phyloP scores from a whole-genome alignment of 2,113 vertebrate genomes.

The Bos indicus region DNA sequence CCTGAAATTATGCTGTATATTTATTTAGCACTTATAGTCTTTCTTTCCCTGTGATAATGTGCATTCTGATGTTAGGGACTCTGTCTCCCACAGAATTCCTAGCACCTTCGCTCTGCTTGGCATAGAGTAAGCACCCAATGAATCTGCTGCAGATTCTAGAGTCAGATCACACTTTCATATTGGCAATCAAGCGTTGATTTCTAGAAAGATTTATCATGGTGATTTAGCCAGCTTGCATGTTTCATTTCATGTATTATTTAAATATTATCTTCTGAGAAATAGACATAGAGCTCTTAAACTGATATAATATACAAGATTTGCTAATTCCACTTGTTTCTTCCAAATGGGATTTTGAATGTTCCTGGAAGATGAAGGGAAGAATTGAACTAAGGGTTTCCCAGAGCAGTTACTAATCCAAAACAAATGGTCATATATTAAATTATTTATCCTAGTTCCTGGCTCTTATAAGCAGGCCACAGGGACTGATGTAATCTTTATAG shows the following conservation, averaged over 20 bases:
- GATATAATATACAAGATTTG: background rate
- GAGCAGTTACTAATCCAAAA: conserved; percentile 1
- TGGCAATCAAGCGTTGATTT: background rate
- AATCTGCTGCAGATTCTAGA: background rate
- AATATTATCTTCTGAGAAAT: conserved; percentile 33
- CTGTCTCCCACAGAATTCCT: background rate
- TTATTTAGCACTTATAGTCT: background rate
- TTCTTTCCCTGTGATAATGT: background rate
- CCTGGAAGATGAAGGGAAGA: background rate
- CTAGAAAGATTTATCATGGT: background rate
- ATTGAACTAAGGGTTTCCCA: background rate
- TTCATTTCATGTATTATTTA: background rate
- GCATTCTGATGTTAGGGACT: background rate
- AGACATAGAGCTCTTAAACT: background rate
- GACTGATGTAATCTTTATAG: background rate
- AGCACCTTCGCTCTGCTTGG: background rate
- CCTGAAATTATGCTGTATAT: background rate
- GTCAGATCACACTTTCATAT: background rate
- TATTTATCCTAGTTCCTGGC: conserved; percentile 7
- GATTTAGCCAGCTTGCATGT: background rate
- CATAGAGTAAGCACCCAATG: background rate
- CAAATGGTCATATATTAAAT: background rate
- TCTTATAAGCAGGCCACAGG: background rate
- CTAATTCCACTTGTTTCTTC: background rate
- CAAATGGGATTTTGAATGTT: background rate